Evolutionary conservation across 2,113 vertebrate genomes (phyloP), one percentile per base, ranked within the genome.

Genomic region (Ginglymostoma cirratum): DNA sequence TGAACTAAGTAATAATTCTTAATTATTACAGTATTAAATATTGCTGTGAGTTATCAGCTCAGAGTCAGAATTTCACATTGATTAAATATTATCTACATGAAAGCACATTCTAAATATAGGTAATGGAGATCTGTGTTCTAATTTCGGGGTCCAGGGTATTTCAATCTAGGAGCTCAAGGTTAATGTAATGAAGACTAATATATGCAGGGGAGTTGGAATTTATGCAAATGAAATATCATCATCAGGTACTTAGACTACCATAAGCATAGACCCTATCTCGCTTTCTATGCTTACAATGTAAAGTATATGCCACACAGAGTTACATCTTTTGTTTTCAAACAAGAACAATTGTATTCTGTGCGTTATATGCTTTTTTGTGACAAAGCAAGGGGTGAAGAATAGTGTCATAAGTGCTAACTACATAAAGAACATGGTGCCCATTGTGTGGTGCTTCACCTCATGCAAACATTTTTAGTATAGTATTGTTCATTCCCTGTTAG

Each of bases 401-500:
- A 69, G 65, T 69, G 65, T 69, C 92, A 67, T 69, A 42, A 67
- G 66, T 94, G 23, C 45, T 67, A 69, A 94, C 69, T 94, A 30
- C 52, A 70, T 30, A 90, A 90, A 30, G 48, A 45, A 72, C 76
- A 95, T 95, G 17, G 21, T 38, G 27, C 10, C 45, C 69, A 95
- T 95, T 52, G 42, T 72, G 66, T 27, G 67, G 34, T 72, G 38
- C 45, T 42, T 45, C 67, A 72, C 30, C 94, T 69, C 69, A 52
- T 69, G 19, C 45, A 95, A 23, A 24, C 65, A 94, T 23, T 94
- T 67, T 94, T 24, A 70, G 66, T 15, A 30, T 2, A 94, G 67
- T 94, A 42, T 94, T 69, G n/a, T 94, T 69, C 92, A 38, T 69
- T 94, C 38, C 24, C 94, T 42, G 52, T 95, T 95, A 76, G 48